Base-by-base conservation (phyloP, 2,888 invertebrate species). In the Metacarcinus magister region DNA sequence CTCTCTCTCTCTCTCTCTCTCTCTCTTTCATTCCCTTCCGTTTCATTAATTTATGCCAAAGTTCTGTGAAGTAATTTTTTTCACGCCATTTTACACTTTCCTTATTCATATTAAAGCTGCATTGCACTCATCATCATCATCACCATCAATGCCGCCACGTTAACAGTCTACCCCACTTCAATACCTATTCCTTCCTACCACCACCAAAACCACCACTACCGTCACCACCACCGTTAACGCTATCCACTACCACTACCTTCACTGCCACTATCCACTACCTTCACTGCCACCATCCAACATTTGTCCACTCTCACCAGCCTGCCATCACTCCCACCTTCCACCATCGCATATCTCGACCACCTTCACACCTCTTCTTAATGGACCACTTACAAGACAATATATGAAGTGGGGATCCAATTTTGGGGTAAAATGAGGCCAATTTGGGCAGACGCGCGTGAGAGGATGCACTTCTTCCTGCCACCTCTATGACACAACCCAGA, bases 381-480 rank as follows among this genome's bases (percentile, higher is more conserved):
- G 28, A 75, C n/a, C 75, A 75, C 75, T 75, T 75, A 28, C 75
- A 2, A 28, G n/a, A 75, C 75, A 75, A 75, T 75, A 75, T 75
- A 75, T 28, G n/a, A 28, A 8, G 23, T 75, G 75, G 75, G 75
- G 75, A 75, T 75, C 75, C 75, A 75, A 75, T 75, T 75, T 75
- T 23, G 28, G 28, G 75, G 75, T n/a, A 75, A 75, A 75, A 75
- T 75, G 75, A 28, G 75, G 28, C 75, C 75, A 28, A 75, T 75
- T 75, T 75, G 75, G 7, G 75, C n/a, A 28, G 75, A 75, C 75
- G 28, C n/a, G 23, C 19, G 75, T 28, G 75, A 75, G 75, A 75
- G 75, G 75, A 75, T 75, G 75, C 28, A 75, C 75, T n/a, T 75
- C 75, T 28, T 28, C 75, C 75, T 75, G 75, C 75, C 75, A 75